Evolutionary conservation across 2,113 vertebrate genomes (phyloP), one percentile per base, ranked within the genome.

Genomic region (Geococcyx californianus): DNA sequence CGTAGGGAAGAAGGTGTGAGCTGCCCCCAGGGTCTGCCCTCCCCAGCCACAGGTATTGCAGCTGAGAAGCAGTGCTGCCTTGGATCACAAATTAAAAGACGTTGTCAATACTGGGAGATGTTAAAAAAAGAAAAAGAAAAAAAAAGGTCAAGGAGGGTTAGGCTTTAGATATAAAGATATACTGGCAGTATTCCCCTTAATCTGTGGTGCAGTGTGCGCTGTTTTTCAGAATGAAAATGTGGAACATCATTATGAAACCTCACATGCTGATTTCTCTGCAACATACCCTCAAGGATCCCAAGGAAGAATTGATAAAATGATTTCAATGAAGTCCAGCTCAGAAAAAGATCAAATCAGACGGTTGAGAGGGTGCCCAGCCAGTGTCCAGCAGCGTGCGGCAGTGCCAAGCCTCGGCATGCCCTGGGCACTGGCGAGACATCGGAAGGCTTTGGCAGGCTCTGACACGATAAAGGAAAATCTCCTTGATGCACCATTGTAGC

Each of bases 11-110:
- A 33, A 64, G 66, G 38, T 16, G 63, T 1, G 26, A 72, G 9
- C 33, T 45, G 38, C 40, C 12, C 54, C 1, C 0, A 0, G n/a
- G 31, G 55, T 36, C 33, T 0, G 0, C 62, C 67, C 73, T 77
- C 25, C 36, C 73, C 52, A 4, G 11, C 17, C 20, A 1, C 7
- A 12, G 54, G 38, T 36, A 31, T 58, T 9, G 2, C 38, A 78
- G 58, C 40, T 51, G 68, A 34, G 77, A 44, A 73, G 51, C 13
- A 69, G 16, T 14, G 13, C 44, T 34, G 58, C 64, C 76, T 81
- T 31, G 36, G 64, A 59, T 77, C 72, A 75, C 85, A 80, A 93
- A 91, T 87, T 88, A 86, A 64, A n/a, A 74, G 88, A 67, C 79
- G 62, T 67, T 86, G 72, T 83, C 80, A 62, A 85, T 86, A 83